Percentiles rank a stretch among this genome's conserved stretches.
Evolutionary conservation across 2,113 vertebrate species (phyloP).

Genomic region (Holacanthus passer): DNA sequence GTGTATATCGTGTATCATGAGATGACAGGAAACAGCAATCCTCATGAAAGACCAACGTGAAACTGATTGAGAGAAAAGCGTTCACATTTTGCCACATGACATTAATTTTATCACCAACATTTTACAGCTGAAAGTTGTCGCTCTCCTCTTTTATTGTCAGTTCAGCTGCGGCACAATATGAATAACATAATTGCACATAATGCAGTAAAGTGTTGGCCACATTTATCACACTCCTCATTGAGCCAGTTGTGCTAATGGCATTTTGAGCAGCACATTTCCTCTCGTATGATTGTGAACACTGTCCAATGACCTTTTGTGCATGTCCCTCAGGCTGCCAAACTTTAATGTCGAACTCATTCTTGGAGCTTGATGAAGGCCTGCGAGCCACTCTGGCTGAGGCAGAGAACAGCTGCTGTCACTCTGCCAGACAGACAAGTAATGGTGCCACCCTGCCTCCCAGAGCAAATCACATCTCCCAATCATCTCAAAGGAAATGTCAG

Average conservation of each 20-base stretch:
- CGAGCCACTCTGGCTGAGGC: conserved; percentile 28
- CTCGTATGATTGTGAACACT: conserved; percentile 42
- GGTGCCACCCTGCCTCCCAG: conserved; percentile 39
- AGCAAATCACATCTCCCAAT: conserved; percentile 56
- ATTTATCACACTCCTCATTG: conserved; percentile 1
- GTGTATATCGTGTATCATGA: background rate
- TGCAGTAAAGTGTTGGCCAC: background rate
- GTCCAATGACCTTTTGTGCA: conserved; percentile 54
- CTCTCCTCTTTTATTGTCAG: background rate
- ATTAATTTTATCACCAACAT: background rate
- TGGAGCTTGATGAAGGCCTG: conserved; percentile 14
- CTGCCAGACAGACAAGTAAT: conserved; percentile 36
- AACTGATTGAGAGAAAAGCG: background rate
- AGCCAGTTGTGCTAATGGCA: background rate
- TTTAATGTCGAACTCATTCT: conserved; percentile 26
- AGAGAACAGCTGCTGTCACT: conserved; percentile 38
- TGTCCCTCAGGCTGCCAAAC: conserved; percentile 27
- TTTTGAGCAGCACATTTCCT: conserved; percentile 14
- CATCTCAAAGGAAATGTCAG: conserved; percentile 63
- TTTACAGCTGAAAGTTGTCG: background rate
- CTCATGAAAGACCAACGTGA: background rate
- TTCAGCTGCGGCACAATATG: background rate
- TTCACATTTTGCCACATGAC: background rate
- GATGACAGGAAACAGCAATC: background rate
- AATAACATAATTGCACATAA: background rate